Evolutionary conservation across 2,797 vertebrate species (phyloP).

Genomic region (Bufotes viridis): DNA sequence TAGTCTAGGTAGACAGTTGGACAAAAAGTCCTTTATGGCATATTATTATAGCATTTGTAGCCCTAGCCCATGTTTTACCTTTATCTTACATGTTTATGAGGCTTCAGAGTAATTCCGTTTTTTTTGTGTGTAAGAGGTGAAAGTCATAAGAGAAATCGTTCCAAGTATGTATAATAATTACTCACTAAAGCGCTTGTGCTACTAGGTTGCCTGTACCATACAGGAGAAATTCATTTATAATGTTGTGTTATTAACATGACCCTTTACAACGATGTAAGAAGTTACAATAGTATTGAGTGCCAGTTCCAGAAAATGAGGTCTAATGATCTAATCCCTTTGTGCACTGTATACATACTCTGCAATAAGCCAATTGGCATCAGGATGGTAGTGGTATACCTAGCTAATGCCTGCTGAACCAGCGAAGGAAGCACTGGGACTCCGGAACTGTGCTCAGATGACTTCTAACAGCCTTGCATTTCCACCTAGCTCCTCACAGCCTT

Average conservation of each 20-base stretch:
- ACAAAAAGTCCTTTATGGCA: neutral
- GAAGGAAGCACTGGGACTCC: conserved; percentile 51
- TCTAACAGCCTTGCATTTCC: conserved; percentile 77
- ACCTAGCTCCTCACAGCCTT: conserved; percentile 81
- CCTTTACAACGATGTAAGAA: neutral
- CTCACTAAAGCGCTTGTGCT: neutral
- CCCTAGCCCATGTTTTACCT: neutral
- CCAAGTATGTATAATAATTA: neutral
- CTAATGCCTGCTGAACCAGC: conserved; percentile 24
- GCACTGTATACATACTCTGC: neutral
- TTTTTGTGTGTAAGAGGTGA: conserved; percentile 24
- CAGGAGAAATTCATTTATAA: neutral
- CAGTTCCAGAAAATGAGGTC: neutral
- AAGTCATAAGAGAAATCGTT: conserved; percentile 16
- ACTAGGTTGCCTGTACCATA: neutral
- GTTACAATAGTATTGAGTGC: neutral
- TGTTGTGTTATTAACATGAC: neutral
- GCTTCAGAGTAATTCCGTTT: neutral
- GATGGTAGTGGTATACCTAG: neutral
- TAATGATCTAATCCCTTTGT: neutral
- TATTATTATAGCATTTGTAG: neutral
- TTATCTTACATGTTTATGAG: conserved; percentile 43
- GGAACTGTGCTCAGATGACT: conserved; percentile 64
- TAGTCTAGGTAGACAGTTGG: neutral
- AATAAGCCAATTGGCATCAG: neutral